Percentiles rank a stretch among this genome's conserved stretches.
These are phyloP conservation scores for Tenualosa thibaudeaui DNA, from an alignment of 2,797 vertebrate species.

Conservation along the genomic window DNA sequence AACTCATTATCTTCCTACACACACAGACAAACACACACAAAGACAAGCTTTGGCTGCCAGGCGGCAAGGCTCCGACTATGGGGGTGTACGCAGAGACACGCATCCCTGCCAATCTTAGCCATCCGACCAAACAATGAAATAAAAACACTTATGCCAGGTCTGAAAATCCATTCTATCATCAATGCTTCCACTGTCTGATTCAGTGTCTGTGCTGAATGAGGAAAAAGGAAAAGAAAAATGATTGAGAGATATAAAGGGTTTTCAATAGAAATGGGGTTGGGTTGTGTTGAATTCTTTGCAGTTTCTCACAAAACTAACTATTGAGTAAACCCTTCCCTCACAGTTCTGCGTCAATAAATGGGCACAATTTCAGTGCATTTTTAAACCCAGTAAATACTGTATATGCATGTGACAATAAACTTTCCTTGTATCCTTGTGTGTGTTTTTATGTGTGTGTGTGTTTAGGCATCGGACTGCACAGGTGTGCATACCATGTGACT, in stretches of 20 bases:
- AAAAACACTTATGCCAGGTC: not conserved
- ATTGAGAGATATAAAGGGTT: not conserved
- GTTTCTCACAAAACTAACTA: not conserved
- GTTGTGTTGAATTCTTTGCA: not conserved
- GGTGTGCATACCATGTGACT: slow-evolving; percentile 74
- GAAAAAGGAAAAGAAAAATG: not conserved
- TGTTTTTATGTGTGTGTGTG: slow-evolving; percentile 32
- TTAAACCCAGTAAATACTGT: not conserved
- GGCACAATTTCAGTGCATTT: too few species aligned
- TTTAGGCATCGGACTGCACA: slow-evolving; percentile 59
- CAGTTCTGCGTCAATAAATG: not conserved
- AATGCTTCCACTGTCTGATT: not conserved
- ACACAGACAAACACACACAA: not conserved
- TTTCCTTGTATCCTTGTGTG: not conserved
- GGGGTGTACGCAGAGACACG: slow-evolving; percentile 11
- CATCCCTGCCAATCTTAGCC: slow-evolving; percentile 24
- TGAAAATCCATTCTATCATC: not conserved
- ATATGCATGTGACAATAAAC: not conserved
- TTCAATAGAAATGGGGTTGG: not conserved
- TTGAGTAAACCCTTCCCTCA: not conserved
- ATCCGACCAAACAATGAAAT: not conserved
- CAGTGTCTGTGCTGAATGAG: not conserved
- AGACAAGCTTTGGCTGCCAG: not conserved
- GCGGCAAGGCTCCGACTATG: slow-evolving; percentile 22
- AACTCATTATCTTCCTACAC: slow-evolving; percentile 58